These are phyloP conservation scores for Sicus ferrugineus DNA, from an alignment of 2,888 invertebrate genomes.

Conservation along the genomic window DNA sequence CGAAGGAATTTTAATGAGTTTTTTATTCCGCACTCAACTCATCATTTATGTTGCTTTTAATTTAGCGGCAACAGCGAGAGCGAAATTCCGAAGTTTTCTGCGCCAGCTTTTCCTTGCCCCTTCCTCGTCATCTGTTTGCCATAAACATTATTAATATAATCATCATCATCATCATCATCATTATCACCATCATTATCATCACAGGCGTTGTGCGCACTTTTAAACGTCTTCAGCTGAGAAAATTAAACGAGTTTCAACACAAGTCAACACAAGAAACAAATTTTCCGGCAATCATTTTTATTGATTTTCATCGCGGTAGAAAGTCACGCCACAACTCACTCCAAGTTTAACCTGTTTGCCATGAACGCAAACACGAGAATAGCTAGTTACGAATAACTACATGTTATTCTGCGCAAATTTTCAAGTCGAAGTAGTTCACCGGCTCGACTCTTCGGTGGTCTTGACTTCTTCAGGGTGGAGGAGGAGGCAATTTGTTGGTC, in stretches of 20 bases:
- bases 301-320: conserved; percentile 6
- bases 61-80: not conserved
- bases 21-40: conserved; percentile 9
- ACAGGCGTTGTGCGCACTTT: not conserved
- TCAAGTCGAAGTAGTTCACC: too few relatives aligned
- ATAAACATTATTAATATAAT: not conserved
- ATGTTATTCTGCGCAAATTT: too few relatives aligned
- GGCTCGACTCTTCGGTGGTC: too few relatives aligned
- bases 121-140: not conserved
- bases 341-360: too few relatives aligned
- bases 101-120: not conserved
- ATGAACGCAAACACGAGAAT: too few relatives aligned
- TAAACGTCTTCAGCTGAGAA: conserved; percentile 5
- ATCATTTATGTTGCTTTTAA: not conserved
- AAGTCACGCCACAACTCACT: too few relatives aligned
- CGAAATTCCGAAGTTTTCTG: not conserved
- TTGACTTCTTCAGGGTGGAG: too few relatives aligned
- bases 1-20: not conserved
- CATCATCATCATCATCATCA: not conserved
- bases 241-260: conserved; percentile 20
- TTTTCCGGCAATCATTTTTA: conserved; percentile 13
- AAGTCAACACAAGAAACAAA: conserved; percentile 10
- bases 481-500: too few relatives aligned
- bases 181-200: not conserved
- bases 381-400: too few relatives aligned